Conservation (phyloP, 2,888 invertebrate species). For the Chalcis sispes region DNA sequence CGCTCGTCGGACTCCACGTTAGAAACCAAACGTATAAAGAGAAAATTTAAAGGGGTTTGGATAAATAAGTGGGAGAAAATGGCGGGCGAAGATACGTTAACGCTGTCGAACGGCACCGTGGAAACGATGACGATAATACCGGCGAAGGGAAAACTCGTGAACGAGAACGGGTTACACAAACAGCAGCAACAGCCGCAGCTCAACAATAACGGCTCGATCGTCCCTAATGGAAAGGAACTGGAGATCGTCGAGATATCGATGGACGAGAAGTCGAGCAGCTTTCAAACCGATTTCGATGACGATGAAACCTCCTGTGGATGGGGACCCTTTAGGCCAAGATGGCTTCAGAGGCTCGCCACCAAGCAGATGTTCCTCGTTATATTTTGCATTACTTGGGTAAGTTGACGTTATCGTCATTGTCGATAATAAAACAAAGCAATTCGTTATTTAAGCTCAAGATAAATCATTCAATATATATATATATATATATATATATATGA, state of each 20-base stretch:
- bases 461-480: too few relatives aligned
- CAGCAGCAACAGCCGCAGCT: conserved; percentile 50
- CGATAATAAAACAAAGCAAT: not conserved
- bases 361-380: conserved; percentile 93
- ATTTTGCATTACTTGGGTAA: conserved; percentile 91
- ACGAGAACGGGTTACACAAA: conserved; percentile 68
- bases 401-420: too few relatives aligned
- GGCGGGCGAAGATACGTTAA: conserved; percentile 72
- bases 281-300: conserved; percentile 68
- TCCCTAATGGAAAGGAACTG: conserved; percentile 67
- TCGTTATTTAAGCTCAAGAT: too few relatives aligned
- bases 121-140: conserved; percentile 71
- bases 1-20: not conserved
- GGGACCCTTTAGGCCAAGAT: conserved; percentile 86
- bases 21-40: not conserved
- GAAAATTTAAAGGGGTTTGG: not conserved
- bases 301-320: conserved; percentile 85
- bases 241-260: conserved; percentile 63
- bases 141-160: conserved; percentile 65
- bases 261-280: conserved; percentile 68
- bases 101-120: conserved; percentile 68
- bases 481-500: too few relatives aligned
- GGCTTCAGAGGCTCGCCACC: conserved; percentile 88
- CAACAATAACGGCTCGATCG: conserved; percentile 71
- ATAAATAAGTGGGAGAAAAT: conserved; percentile 56